phyloP scores from a whole-genome alignment of 2,113 vertebrate species.

The rabbit (Oryctolagus cuniculus) region mOryCun1.1 NC_091442.1:37174501-37175000 shows the following conservation, averaged over 20 bases:
- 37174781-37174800: slow-evolving; percentile 80
- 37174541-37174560: slow-evolving; percentile 25
- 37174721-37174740: slow-evolving; percentile 30
- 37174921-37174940: slow-evolving; percentile 72
- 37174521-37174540: slow-evolving; percentile 30
- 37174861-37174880: slow-evolving; percentile 68
- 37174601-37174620: not conserved
- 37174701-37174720: not conserved
- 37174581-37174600: slow-evolving; percentile 41
- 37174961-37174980: not conserved
- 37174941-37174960: slow-evolving; percentile 2
- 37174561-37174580: slow-evolving; percentile 27
- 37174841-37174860: slow-evolving; percentile 78
- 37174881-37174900: slow-evolving; percentile 44
- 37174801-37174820: slow-evolving; percentile 81
- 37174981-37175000: not conserved
- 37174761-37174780: not conserved
- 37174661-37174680: slow-evolving; percentile 54
- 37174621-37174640: not conserved
- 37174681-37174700: not conserved
- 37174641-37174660: not conserved
- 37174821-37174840: slow-evolving; percentile 80
- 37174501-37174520: slow-evolving; percentile 64
- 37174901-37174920: slow-evolving; percentile 78
- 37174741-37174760: slow-evolving; percentile 61